phyloP scores from a whole-genome alignment of 2,113 vertebrate species.

The Oenanthe oenanthe region DNA sequence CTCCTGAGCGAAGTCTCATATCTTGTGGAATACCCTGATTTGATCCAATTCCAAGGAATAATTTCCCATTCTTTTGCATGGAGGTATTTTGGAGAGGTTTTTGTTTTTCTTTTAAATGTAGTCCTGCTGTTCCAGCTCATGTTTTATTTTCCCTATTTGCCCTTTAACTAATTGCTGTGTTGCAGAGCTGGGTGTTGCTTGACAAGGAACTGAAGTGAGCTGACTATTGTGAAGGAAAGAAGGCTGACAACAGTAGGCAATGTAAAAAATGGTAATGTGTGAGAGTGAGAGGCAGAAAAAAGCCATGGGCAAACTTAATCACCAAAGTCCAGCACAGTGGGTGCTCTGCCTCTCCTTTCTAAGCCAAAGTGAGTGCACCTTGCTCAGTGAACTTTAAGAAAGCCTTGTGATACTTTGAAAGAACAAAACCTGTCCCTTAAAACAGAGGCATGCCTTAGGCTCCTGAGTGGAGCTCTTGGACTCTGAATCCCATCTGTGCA shows the following conservation, averaged over 20 bases:
- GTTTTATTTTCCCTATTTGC: constrained; percentile 2
- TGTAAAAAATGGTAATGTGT: background rate
- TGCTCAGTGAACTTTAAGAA: background rate
- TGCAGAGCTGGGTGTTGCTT: background rate
- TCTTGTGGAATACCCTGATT: background rate
- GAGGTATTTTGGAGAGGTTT: background rate
- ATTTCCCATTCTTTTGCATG: background rate
- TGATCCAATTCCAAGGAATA: background rate
- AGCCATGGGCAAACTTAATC: background rate
- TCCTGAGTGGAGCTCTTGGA: background rate
- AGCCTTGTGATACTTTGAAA: background rate
- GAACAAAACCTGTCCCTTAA: background rate
- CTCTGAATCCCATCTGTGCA: background rate
- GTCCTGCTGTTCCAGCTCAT: background rate
- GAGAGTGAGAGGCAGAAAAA: background rate
- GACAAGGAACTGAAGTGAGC: background rate
- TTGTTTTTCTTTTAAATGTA: constrained; percentile 26
- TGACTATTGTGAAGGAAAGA: background rate
- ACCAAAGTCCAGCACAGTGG: background rate
- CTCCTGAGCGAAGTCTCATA: background rate
- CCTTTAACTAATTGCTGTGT: background rate
- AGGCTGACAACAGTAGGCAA: background rate
- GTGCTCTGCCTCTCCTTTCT: background rate
- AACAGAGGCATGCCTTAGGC: background rate
- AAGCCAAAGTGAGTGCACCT: background rate